Evolutionary conservation across 2,797 vertebrate genomes (phyloP).

Genomic region (Cercopithecus diana): DNA sequence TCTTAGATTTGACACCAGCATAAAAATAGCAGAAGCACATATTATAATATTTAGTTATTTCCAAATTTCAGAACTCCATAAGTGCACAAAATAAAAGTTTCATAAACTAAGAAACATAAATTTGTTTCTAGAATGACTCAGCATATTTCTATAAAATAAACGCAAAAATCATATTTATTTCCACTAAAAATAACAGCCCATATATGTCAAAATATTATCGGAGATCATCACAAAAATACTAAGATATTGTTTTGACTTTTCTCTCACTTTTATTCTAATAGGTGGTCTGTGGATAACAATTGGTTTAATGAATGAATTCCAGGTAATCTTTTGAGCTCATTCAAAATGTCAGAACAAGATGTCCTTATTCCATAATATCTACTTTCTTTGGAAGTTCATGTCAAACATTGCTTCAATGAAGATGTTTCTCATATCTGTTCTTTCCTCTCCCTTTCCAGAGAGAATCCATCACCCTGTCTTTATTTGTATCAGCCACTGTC

Average conservation of each 20-base stretch:
- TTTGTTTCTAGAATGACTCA: neutral
- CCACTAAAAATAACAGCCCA: neutral
- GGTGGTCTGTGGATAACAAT: neutral
- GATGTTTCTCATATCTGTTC: neutral
- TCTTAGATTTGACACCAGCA: conserved; percentile 30
- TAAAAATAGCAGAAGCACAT: conserved; percentile 42
- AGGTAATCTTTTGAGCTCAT: neutral
- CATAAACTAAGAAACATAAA: neutral
- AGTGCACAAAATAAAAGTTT: conserved; percentile 22
- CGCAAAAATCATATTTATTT: neutral
- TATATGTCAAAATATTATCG: neutral
- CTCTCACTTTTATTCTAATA: neutral
- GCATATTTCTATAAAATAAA: neutral
- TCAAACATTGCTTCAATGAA: neutral
- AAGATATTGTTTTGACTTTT: neutral
- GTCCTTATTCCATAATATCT: neutral
- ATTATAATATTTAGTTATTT: conserved; percentile 50
- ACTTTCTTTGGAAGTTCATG: neutral
- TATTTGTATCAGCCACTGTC: neutral
- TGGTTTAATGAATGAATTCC: neutral
- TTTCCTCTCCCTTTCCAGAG: neutral
- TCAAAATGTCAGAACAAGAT: neutral
- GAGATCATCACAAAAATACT: neutral
- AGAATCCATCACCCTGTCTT: neutral
- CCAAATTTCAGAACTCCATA: neutral